A percentile compares a stretch with the other conserved stretches of the same genome.
phyloP scores from a whole-genome alignment of 2,888 invertebrate species.

The Mimachlamys varia region DNA sequence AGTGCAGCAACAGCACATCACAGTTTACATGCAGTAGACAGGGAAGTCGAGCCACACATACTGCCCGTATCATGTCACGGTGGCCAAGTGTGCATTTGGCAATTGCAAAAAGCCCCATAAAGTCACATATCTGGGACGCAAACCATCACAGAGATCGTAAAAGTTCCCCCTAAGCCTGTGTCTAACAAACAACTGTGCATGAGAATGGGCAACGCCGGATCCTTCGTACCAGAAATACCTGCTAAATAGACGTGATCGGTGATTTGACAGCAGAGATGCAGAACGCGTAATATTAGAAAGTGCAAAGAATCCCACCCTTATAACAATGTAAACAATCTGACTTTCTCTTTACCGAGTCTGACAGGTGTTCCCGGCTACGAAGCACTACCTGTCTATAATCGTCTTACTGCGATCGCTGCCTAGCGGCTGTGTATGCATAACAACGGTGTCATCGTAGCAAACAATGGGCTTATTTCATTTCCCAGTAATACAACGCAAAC shows the following conservation, averaged over 20 bases:
- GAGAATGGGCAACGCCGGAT: background rate
- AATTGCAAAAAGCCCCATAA: conserved; percentile 15
- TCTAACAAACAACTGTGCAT: background rate
- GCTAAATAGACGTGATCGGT: conserved; percentile 24
- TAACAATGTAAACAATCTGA: conserved; percentile 27
- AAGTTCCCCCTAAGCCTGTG: background rate
- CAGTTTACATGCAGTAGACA: background rate
- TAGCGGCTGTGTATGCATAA: conserved; percentile 7
- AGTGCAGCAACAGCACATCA: background rate
- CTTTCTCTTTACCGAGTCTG: background rate
- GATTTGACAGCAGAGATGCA: conserved; percentile 31
- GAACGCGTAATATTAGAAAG: conserved; percentile 28
- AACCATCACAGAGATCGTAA: background rate
- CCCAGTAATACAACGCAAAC: background rate
- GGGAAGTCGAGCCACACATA: background rate
- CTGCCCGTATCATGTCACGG: background rate
- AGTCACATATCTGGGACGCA: background rate
- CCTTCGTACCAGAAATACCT: conserved; percentile 22
- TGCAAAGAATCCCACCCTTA: conserved; percentile 17
- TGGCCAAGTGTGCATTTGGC: background rate
- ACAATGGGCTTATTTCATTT: conserved; percentile 34
- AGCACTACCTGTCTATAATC: conserved; percentile 11
- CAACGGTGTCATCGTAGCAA: background rate
- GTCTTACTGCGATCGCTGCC: background rate
- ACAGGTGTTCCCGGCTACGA: background rate